Percentiles rank a stretch among this genome's conserved stretches.
Conservation (phyloP, 2,797 vertebrate species). For the Tarsius wallacei region DNA sequence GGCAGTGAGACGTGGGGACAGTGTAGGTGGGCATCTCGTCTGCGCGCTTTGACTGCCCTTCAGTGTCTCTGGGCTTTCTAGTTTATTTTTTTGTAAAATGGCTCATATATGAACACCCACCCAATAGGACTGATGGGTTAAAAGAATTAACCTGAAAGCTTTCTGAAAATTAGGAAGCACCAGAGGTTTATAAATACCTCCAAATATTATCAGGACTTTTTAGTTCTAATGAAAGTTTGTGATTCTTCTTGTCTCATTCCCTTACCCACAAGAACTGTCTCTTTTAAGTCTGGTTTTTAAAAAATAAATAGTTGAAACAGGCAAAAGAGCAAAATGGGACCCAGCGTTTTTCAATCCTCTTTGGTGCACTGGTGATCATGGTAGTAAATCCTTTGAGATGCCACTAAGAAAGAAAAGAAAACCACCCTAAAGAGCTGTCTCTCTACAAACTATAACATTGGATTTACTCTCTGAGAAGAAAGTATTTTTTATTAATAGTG, state of each 20-base stretch:
- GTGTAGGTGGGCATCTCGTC: background rate
- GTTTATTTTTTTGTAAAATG: background rate
- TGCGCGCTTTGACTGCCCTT: background rate
- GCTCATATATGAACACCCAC: background rate
- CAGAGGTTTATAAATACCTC: background rate
- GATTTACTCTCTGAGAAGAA: conserved; percentile 38
- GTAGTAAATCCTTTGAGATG: background rate
- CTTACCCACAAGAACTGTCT: background rate
- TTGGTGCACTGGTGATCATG: background rate
- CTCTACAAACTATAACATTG: background rate
- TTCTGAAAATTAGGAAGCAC: conserved; percentile 50
- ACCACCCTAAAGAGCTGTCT: background rate
- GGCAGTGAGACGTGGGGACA: background rate
- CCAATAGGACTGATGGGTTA: background rate
- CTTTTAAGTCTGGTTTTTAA: background rate
- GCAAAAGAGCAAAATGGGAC: background rate
- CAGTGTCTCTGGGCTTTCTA: background rate
- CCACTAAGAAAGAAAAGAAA: background rate
- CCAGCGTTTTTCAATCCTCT: background rate
- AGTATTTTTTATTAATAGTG: background rate
- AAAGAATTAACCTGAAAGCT: background rate
- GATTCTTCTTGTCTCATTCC: background rate
- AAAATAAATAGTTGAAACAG: background rate
- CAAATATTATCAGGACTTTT: background rate
- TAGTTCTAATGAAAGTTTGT: background rate